phyloP scores from a whole-genome alignment of 2,113 vertebrate species.

The Larimichthys crocea region DNA sequence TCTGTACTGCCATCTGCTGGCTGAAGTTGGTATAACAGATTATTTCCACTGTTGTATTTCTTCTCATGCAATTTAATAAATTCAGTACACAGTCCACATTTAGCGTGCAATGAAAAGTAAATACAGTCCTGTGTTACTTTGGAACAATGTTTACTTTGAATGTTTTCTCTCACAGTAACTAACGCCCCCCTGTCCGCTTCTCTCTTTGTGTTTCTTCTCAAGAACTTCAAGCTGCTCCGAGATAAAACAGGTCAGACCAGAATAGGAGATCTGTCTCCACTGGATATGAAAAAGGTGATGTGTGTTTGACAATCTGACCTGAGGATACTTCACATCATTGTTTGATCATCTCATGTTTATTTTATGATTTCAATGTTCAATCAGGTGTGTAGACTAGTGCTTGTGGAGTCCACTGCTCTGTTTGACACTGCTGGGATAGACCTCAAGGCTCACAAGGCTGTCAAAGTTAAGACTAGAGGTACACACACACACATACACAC shows the following conservation, averaged over 20 bases:
- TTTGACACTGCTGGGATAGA: constrained; percentile 91
- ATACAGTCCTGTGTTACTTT: not conserved
- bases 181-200: not conserved
- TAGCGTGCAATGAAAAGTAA: not conserved
- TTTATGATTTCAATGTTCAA: not conserved
- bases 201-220: constrained; percentile 2
- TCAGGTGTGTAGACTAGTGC: constrained; percentile 87
- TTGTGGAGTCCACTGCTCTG: constrained; percentile 95
- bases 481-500: not conserved
- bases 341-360: not conserved
- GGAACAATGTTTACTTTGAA: not conserved
- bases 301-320: not conserved
- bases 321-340: not conserved
- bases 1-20: constrained; percentile 50
- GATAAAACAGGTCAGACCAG: constrained; percentile 96
- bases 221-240: constrained; percentile 92
- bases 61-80: not conserved
- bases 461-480: constrained; percentile 94
- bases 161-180: not conserved
- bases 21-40: not conserved
- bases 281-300: constrained; percentile 93
- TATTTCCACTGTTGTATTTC: not conserved
- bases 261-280: constrained; percentile 91
- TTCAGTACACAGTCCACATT: too few relatives aligned
- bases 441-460: constrained; percentile 92